These are phyloP conservation scores for Cebidichthys violaceus DNA, from an alignment of 2,113 vertebrate genomes.

Conservation along the genomic window DNA sequence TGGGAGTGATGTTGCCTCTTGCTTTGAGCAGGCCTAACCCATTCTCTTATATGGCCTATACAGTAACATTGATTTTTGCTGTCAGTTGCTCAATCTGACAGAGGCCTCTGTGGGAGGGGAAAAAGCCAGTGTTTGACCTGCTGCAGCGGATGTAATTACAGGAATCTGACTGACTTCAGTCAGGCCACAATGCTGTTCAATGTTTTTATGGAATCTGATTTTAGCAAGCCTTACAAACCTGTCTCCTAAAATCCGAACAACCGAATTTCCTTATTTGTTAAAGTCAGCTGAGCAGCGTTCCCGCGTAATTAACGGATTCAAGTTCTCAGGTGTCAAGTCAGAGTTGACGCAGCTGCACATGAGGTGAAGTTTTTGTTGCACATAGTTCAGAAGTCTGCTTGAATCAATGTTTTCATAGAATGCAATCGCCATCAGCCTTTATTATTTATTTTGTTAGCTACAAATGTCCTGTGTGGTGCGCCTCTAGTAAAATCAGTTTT, in stretches of 20 bases:
- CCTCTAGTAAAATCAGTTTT: background rate
- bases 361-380: background rate
- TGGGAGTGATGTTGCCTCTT: conserved; percentile 33
- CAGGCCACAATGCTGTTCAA: background rate
- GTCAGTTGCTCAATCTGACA: conserved; percentile 33
- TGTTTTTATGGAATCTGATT: conserved; percentile 5
- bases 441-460: conserved; percentile 1
- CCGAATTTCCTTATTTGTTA: background rate
- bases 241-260: background rate
- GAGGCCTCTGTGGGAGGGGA: conserved; percentile 29
- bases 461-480: background rate
- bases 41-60: conserved; percentile 19
- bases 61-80: conserved; percentile 43
- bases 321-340: background rate
- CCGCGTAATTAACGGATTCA: background rate
- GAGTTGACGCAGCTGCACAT: conserved; percentile 4
- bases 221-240: background rate
- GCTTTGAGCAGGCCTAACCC: conserved; percentile 3
- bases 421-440: background rate
- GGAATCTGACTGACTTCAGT: conserved; percentile 5
- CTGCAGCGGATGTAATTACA: conserved; percentile 34
- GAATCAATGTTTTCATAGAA: conserved; percentile 15
- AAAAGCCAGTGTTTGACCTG: conserved; percentile 26
- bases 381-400: background rate
- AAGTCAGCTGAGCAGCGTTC: background rate